Percentiles rank a stretch among this genome's conserved stretches.
Conservation (phyloP, 2,797 vertebrate species). For the Pseudochaenichthys georgianus region DNA sequence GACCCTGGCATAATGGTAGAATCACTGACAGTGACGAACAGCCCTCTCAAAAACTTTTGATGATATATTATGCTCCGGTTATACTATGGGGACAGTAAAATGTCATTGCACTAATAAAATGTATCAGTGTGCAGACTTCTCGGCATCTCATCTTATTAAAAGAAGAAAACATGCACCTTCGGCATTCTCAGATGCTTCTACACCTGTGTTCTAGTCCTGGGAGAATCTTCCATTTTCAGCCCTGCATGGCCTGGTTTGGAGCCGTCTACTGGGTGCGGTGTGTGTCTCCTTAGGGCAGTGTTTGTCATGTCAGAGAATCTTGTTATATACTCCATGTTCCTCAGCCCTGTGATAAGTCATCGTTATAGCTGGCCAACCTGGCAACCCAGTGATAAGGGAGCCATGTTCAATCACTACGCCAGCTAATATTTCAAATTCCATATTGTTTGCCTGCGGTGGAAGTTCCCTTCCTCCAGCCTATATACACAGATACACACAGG, state of each 20-base stretch:
- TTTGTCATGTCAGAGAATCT: conserved; percentile 87
- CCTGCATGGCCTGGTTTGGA: conserved; percentile 77
- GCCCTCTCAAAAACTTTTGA: conserved; percentile 34
- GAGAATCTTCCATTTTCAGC: conserved; percentile 81
- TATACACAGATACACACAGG: conserved; percentile 34
- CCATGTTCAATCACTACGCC: conserved; percentile 86
- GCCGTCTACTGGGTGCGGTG: conserved; percentile 61
- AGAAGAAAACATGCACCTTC: conserved; percentile 43
- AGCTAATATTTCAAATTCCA: conserved; percentile 89
- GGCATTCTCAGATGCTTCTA: conserved; percentile 72
- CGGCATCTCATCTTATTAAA: conserved; percentile 42
- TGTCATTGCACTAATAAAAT: conserved; percentile 48
- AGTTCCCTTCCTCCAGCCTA: conserved; percentile 70
- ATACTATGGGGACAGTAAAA: conserved; percentile 50
- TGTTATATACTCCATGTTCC: conserved; percentile 87
- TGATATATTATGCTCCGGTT: conserved; percentile 53
- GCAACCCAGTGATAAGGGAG: conserved; percentile 88
- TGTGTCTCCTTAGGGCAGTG: conserved; percentile 83
- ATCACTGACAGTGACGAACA: conserved; percentile 49
- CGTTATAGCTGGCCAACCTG: conserved; percentile 87
- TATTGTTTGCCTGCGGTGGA: conserved; percentile 85
- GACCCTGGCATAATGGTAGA: conserved; percentile 43
- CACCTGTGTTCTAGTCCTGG: conserved; percentile 75
- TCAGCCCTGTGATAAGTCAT: conserved; percentile 87
- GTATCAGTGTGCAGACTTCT: conserved; percentile 46